phyloP scores from a whole-genome alignment of 1,140 invertebrate genomes.

The Yoshiicerus persimilis region DNA sequence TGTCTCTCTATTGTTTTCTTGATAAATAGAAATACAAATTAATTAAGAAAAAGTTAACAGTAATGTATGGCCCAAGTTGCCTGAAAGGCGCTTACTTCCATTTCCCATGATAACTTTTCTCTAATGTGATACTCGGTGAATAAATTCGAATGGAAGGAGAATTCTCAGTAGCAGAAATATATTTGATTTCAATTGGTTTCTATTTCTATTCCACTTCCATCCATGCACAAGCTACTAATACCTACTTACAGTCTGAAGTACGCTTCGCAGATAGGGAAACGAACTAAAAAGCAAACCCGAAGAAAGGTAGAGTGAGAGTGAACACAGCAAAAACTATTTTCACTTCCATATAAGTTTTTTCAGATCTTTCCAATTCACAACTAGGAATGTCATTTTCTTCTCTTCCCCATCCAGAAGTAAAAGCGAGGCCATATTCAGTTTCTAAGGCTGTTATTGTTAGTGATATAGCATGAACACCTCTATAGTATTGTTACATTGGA shows the following conservation, averaged over 20 bases:
- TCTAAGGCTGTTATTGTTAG: background rate
- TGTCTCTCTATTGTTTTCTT: too few species aligned
- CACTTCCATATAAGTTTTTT: background rate
- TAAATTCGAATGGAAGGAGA: background rate
- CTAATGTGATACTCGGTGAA: too few species aligned
- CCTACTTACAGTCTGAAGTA: background rate
- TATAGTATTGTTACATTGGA: background rate
- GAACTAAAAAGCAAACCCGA: background rate
- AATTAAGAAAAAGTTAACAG: too few species aligned
- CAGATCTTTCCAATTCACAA: background rate
- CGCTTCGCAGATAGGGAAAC: background rate
- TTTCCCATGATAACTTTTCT: too few species aligned
- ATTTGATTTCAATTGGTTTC: background rate
- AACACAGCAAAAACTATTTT: background rate
- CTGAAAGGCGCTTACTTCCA: too few species aligned
- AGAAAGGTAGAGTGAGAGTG: too few species aligned
- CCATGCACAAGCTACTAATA: background rate
- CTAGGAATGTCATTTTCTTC: background rate
- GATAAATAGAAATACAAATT: too few species aligned
- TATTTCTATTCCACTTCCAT: background rate
- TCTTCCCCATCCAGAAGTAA: background rate
- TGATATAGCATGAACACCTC: background rate
- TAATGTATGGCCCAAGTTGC: too few species aligned
- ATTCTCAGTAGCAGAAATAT: background rate
- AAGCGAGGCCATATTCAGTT: background rate